Conservation (phyloP, 2,888 invertebrate species). For the Pilophorus perplexus region DNA sequence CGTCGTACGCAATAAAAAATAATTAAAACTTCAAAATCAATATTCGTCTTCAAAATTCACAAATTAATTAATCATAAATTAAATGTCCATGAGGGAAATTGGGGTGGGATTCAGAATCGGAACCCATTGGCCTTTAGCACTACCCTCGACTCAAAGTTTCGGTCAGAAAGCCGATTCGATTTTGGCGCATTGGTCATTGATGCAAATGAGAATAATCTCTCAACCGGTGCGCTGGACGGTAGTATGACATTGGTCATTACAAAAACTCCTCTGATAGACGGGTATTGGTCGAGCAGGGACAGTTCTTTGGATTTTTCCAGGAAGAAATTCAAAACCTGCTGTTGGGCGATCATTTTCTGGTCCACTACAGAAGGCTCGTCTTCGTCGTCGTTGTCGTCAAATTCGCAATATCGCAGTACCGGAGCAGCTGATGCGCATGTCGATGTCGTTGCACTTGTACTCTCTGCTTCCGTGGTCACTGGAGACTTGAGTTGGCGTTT, state of each 20-base stretch:
- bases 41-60: too few species aligned
- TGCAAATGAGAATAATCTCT: slow-evolving; percentile 27
- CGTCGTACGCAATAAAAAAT: too few species aligned
- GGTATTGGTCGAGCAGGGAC: neutral
- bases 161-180: slow-evolving; percentile 14
- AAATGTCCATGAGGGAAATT: too few species aligned
- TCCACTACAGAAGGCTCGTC: neutral
- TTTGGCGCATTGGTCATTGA: slow-evolving; percentile 23
- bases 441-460: too few species aligned
- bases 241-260: slow-evolving; percentile 19
- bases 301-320: neutral
- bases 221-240: slow-evolving; percentile 31
- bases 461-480: neutral
- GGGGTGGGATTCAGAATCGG: too few species aligned
- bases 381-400: neutral
- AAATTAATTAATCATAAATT: too few species aligned
- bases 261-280: slow-evolving; percentile 9
- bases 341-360: neutral
- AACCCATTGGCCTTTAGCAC: slow-evolving; percentile 38
- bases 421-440: neutral
- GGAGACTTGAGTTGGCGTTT: neutral
- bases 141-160: slow-evolving; percentile 27
- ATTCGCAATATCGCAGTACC: neutral
- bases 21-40: too few species aligned
- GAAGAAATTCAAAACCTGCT: slow-evolving; percentile 9